Base-by-base conservation (phyloP, 2,113 vertebrate species). In the Xerus inauris region DNA sequence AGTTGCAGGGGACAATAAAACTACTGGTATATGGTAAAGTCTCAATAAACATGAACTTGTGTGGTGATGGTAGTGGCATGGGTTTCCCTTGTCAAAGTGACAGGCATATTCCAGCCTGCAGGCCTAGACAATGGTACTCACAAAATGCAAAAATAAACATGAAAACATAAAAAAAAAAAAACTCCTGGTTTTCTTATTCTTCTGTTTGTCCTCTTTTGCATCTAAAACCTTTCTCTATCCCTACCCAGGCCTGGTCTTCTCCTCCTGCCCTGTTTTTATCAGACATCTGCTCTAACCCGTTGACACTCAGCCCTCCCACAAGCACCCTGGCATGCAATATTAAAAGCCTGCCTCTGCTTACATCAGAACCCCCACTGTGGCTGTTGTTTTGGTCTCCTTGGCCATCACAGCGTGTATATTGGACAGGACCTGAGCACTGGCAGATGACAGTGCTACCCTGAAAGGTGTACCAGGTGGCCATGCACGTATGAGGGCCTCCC, bases 1-100 rank as follows among this genome's bases (percentile, higher is more conserved):
- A 57, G 40, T 45, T 69, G 57, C 30, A 45, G 26, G 17, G 22
- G 54, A 16, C 24, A 88, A 94, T 88, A 95, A 94, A 73, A 73
- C 57, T 65, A 65, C 5, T 47, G 19, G 49, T 14, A 30, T 26
- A 57, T 19, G 42, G 28, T 65, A 76, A 81, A 38, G 40, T 51
- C 40, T 94, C 65, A 30, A 35, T 85, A 79, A 92, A 35, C 22
- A 14, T 4, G 42, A 81, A 12, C 35, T 54, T 57, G 32, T n/a
- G 8, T 32, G 45, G 7, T 35, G 9, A 3, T 40, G 2, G 11
- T 82, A 22, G 19, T 0, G 0, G 8, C 77, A 1, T 62, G 62
- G 3, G 1, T 20, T 85, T 93, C 59, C 59, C 45, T 54, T 93
- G 35, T 75, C 71, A 95, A 94, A 47, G 38, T n/a, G 69, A 30